Evolutionary conservation across 2,797 vertebrate genomes (phyloP).

Genomic region (Nasua narica): DNA sequence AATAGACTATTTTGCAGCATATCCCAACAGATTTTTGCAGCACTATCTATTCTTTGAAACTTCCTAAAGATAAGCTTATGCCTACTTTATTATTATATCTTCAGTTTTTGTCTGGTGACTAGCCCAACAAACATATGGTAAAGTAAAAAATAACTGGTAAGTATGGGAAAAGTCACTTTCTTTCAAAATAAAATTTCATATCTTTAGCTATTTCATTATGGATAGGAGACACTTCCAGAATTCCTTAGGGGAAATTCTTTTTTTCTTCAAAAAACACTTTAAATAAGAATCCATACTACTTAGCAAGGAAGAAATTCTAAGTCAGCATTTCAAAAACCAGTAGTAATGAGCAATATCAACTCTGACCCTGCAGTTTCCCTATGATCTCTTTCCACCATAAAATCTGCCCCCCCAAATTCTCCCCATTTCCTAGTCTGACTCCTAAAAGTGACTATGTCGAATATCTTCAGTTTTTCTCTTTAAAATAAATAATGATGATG

Average conservation of each 20-base stretch:
- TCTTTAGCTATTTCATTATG: neutral
- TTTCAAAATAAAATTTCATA: constrained; percentile 32
- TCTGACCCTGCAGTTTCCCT: neutral
- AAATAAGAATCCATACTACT: neutral
- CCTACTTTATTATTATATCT: neutral
- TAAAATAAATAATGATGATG: neutral
- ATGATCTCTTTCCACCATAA: neutral
- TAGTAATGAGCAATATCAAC: neutral
- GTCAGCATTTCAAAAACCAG: neutral
- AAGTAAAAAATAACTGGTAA: neutral
- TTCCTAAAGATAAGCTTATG: neutral
- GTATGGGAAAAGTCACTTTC: neutral
- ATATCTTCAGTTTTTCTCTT: neutral
- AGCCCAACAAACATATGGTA: neutral
- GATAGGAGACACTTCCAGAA: neutral
- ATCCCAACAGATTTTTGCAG: neutral
- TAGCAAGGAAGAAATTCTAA: neutral
- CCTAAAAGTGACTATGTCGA: neutral
- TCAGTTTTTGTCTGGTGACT: neutral
- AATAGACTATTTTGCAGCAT: neutral
- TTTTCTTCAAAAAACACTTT: constrained; percentile 40
- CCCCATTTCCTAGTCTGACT: neutral
- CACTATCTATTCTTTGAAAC: neutral
- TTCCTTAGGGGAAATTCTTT: neutral
- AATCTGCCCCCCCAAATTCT: neutral